A percentile compares a stretch with the other conserved stretches of the same genome.
Evolutionary conservation across 2,797 vertebrate species (phyloP).

Genomic region (Paramormyrops hopkinsi): DNA sequence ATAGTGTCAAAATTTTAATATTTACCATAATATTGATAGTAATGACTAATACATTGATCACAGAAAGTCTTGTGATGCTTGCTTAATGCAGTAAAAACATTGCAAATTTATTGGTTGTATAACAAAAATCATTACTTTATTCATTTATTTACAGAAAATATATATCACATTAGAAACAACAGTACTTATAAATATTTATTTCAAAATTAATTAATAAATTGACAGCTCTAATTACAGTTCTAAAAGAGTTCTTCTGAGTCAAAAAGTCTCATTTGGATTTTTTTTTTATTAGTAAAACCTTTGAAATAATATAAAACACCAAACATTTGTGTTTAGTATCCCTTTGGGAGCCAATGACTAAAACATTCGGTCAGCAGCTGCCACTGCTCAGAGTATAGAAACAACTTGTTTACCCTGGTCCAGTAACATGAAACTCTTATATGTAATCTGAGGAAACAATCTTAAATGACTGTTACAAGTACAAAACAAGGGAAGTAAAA

Average conservation of each 20-base stretch:
- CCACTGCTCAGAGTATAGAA: no score
- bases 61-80: no score
- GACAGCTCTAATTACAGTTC: background rate
- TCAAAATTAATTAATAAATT: no score
- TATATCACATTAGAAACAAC: no score
- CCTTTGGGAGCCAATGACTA: background rate
- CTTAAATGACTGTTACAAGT: background rate
- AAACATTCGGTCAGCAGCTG: no score
- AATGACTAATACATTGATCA: no score
- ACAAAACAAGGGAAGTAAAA: background rate
- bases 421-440: background rate
- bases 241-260: background rate
- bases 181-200: no score
- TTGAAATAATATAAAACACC: background rate
- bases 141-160: no score
- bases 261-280: background rate
- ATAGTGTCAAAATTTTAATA: no score
- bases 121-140: background rate
- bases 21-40: no score
- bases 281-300: background rate
- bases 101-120: no score
- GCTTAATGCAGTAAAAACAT: no score
- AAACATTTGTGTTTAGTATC: background rate
- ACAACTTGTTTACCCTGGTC: background rate
- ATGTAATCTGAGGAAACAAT: background rate